These are phyloP conservation scores for Dioctria linearis DNA, from an alignment of 2,888 invertebrate species.

Conservation along the genomic window DNA sequence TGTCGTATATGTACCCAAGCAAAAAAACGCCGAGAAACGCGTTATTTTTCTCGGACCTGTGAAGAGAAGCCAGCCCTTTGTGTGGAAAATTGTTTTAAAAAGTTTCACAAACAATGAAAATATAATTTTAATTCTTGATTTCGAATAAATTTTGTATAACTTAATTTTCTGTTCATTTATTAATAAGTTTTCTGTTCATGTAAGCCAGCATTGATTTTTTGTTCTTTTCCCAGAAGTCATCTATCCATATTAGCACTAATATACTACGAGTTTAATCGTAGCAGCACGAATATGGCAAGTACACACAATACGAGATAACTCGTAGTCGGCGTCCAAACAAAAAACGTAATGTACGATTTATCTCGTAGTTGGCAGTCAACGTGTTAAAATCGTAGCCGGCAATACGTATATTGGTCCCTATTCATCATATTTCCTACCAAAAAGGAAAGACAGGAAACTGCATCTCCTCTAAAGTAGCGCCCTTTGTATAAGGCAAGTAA, in stretches of 20 bases:
- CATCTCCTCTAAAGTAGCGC: no score
- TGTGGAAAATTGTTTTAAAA: no score
- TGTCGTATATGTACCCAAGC: neutral
- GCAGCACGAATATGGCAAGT: constrained; percentile 46
- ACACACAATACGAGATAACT: constrained; percentile 10
- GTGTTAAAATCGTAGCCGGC: constrained; percentile 5
- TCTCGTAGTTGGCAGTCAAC: constrained; percentile 17
- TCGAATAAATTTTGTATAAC: neutral
- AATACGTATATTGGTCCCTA: no score
- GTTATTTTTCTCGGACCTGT: constrained; percentile 54
- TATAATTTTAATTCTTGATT: constrained; percentile 10
- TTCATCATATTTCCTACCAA: no score
- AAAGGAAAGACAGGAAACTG: no score
- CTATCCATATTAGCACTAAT: constrained; percentile 61
- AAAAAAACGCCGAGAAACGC: constrained; percentile 19
- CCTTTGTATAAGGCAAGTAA: no score
- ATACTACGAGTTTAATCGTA: constrained; percentile 60
- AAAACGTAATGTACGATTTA: neutral
- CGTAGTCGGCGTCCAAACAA: neutral
- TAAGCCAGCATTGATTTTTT: constrained; percentile 60
- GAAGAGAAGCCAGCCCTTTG: neutral
- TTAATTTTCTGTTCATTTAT: constrained; percentile 55
- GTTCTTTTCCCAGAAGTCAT: constrained; percentile 61
- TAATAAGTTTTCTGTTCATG: neutral
- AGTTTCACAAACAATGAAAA: constrained; percentile 15